A percentile compares a stretch with the other conserved stretches of the same genome.
These are phyloP conservation scores for Theretra japonica DNA, from an alignment of 2,888 invertebrate genomes.

Conservation along the genomic window DNA sequence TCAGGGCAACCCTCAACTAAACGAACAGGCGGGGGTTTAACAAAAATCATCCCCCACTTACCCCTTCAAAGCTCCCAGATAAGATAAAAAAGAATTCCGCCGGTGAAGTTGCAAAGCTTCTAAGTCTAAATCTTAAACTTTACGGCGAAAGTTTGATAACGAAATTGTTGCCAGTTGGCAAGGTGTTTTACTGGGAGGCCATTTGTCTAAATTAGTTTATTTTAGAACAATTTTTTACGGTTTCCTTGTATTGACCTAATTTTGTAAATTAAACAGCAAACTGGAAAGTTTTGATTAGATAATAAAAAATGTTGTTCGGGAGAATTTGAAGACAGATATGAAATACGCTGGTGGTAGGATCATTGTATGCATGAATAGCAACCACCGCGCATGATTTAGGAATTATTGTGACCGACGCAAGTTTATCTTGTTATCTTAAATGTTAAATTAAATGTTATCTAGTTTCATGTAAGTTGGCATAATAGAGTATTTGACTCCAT, in stretches of 20 bases:
- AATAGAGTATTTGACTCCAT: too few relatives aligned
- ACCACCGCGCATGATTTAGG: too few relatives aligned
- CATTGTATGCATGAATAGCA: too few relatives aligned
- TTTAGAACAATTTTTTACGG: not conserved
- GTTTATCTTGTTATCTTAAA: too few relatives aligned
- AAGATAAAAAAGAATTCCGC: slow-evolving; percentile 14
- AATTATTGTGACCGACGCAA: too few relatives aligned
- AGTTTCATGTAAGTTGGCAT: too few relatives aligned
- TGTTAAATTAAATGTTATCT: too few relatives aligned
- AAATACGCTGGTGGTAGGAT: too few relatives aligned
- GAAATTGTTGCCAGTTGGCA: slow-evolving; percentile 13
- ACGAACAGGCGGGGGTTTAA: not conserved
- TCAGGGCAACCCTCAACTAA: not conserved
- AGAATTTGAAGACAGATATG: too few relatives aligned
- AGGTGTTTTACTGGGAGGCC: not conserved
- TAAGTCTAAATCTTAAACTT: slow-evolving; percentile 16
- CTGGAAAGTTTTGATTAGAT: not conserved
- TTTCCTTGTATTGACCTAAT: not conserved
- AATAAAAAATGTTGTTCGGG: too few relatives aligned
- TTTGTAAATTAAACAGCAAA: not conserved
- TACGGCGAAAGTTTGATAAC: slow-evolving; percentile 16
- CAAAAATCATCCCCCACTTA: not conserved
- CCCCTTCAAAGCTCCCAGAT: not conserved
- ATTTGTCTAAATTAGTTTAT: not conserved
- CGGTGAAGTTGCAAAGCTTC: not conserved